Evolutionary conservation across 2,113 vertebrate genomes (phyloP), one percentile per base, ranked within the genome.

Genomic region (Pogona vitticeps): DNA sequence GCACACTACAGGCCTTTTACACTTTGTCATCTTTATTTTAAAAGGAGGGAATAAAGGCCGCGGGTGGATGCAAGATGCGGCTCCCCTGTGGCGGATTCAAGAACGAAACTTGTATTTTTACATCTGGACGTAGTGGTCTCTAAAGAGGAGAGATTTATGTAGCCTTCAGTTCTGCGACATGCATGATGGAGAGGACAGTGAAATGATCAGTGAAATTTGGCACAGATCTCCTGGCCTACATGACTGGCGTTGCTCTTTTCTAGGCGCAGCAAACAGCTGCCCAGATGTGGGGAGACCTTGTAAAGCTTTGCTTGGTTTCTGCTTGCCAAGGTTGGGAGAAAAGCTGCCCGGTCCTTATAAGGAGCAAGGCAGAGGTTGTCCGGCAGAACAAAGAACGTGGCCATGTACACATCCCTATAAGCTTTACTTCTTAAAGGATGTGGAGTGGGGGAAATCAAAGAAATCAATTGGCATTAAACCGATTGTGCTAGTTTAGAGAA

Each of bases 21-120:
- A 86, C 92, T 90, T 94, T 92, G 92, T 92, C 93, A 94, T 91
- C 93, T 92, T 90, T 92, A 93, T 94, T 88, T 92, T 82, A 90
- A 93, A 94, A 92, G 89, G 12, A 13, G 42, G 31, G 13, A 63
- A 7, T n/a, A 21, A 21, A 4, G n/a, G 58, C 14, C 46, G 33
- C 28, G n/a, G 90, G 20, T 63, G 61, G 23, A 90, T 91, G 92
- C 89, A 87, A 89, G 92, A 85, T 84, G 86, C 84, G 73, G 88
- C 92, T 92, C 90, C 92, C 0, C n/a, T 10, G 18, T 68, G 73
- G 68, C 78, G 89, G 88, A 95, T 92, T 90, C 90, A 93, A 52
- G 46, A 88, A 93, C 93, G 92, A 91, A 90, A 90, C 88, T 85
- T 23, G 0, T 92, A 91, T 92, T 93, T 94, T 93, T 93, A 92